Conservation (phyloP, 2,797 vertebrate species). For the Rhinichthys osculus region DNA sequence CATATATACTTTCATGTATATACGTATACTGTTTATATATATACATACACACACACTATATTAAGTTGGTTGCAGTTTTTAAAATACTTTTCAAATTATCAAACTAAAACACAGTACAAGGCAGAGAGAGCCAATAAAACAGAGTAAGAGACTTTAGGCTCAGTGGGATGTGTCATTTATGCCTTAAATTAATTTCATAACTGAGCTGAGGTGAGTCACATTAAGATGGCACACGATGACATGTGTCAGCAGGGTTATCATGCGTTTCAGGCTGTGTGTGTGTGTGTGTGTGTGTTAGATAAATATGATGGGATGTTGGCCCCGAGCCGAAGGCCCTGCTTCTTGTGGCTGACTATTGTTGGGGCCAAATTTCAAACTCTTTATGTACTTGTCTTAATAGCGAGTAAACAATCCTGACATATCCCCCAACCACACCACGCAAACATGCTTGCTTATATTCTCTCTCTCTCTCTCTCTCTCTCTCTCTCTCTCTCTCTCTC, state of each 20-base stretch:
- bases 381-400: slow-evolving; percentile 64
- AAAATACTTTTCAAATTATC: background rate
- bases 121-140: background rate
- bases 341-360: slow-evolving; percentile 66
- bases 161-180: slow-evolving; percentile 70
- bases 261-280: slow-evolving; percentile 70
- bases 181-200: slow-evolving; percentile 77
- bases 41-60: too few relatives aligned
- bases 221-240: slow-evolving; percentile 75
- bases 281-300: background rate
- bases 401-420: slow-evolving; percentile 50
- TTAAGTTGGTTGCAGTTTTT: background rate
- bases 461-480: background rate
- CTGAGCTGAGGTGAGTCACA: slow-evolving; percentile 70
- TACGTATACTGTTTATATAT: too few relatives aligned
- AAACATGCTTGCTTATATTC: slow-evolving; percentile 7
- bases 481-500: background rate
- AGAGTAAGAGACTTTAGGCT: slow-evolving; percentile 4
- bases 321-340: slow-evolving; percentile 56
- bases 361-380: slow-evolving; percentile 63
- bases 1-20: too few relatives aligned
- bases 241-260: slow-evolving; percentile 75
- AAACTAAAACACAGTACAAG: background rate
- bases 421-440: slow-evolving; percentile 16
- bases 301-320: slow-evolving; percentile 47